Base-by-base conservation (phyloP, 1,140 invertebrate species). In the Araneus ventricosus region DNA sequence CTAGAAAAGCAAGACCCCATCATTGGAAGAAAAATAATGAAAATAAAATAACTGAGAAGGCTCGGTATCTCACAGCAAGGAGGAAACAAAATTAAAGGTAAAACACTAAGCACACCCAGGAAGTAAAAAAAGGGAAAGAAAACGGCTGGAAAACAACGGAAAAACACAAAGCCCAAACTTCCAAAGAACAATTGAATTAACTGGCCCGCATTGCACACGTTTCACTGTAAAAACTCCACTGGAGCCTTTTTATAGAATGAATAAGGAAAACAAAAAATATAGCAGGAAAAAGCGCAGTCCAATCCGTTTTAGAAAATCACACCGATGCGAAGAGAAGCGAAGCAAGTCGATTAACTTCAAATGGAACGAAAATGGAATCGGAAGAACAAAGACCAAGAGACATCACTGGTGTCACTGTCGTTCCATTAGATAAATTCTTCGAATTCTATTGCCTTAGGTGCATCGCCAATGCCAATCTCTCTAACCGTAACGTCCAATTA, bases 141-240 rank as follows among this genome's bases (percentile, higher is more conserved):
- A 86, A 61, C 2, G 7, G 30, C 52, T 22, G 52, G 84, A 61
- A 84, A 84, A 57, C 61, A 75, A 63, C 63, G 87, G 59, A 88
- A 88, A 88, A 88, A 70, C 87, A 70, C 87, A 70, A 88, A 63
- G 57, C 10, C 61, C 37, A 17, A 88, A 88, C 37, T 63, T 88
- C 39, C 67, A 61, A 88, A 27, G 61, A 63, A 88, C 87, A 88
- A 88, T 88, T 88, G 87, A 88, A 88, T 88, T 88, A 88, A 75
- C 87, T 70, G 63, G 87, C 87, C 87, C 61, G 87, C 87, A 88
- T 88, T 20, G 87, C 61, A 88, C 87, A 86, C 84, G 84, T 86
- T 61, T 86, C 20, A 24, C 45, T 57, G 84, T 86, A 86, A 86
- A 61, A 86, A 86, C 84, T 86, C 52, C 84, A 86, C 45, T 57